A percentile compares a stretch with the other conserved stretches of the same genome.
Conservation (phyloP, 2,113 vertebrate genomes). For the Paradoxurus hermaphroditus region DNA sequence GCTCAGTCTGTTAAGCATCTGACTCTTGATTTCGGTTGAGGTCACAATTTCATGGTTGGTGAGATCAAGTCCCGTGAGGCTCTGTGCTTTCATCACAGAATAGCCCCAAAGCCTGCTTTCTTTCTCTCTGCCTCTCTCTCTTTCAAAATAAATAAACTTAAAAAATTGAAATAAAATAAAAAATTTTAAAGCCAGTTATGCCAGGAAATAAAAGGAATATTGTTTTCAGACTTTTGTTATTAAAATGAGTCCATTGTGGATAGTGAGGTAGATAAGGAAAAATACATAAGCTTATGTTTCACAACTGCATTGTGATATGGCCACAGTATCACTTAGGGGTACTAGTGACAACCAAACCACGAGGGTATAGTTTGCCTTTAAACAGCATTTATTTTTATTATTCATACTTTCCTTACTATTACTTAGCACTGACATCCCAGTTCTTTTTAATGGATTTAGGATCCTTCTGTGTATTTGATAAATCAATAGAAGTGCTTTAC, state of each 20-base stretch:
- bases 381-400: conserved; percentile 38
- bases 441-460: conserved; percentile 51
- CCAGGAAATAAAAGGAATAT: not conserved
- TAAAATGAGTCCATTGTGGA: not conserved
- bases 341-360: not conserved
- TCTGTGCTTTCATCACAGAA: no score
- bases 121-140: no score
- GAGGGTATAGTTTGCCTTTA: not conserved
- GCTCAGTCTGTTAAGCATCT: no score
- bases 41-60: no score
- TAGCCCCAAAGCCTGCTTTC: no score
- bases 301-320: not conserved
- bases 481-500: conserved; percentile 59
- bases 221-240: not conserved
- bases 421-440: conserved; percentile 51
- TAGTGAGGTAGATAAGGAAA: not conserved
- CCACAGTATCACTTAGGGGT: not conserved
- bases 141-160: no score
- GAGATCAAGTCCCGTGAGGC: no score
- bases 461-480: conserved; percentile 44
- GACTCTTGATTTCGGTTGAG: no score
- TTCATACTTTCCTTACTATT: conserved; percentile 38
- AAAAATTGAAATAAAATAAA: no score
- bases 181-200: not conserved
- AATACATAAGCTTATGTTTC: not conserved